Base-by-base conservation (phyloP, 2,113 vertebrate species). In the Calonectris borealis region DNA sequence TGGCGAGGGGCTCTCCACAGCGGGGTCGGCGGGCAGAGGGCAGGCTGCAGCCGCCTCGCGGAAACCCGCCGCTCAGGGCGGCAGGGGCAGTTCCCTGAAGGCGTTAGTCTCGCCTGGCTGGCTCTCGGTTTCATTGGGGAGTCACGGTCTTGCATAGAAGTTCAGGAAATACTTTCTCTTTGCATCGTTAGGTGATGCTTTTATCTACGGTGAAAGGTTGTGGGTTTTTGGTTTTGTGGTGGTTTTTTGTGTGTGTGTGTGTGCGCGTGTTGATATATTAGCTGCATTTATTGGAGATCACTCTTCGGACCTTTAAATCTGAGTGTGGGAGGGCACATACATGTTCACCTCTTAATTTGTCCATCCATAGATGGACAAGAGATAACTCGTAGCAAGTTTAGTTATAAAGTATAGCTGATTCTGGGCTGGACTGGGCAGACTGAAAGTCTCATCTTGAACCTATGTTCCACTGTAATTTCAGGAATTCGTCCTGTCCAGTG, bases 221-320 rank as follows among this genome's bases (percentile, higher is more conserved):
- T 13, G 27, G 29, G 16, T 2, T 49, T 11, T 17, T 15, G 22
- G 12, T 10, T 26, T 25, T 21, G 25, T 40, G 40, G 40, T 40
- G 40, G 40, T 16, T 10, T 42, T 42, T 42, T 42, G 15, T 42
- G 13, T 42, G 14, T 42, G 42, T 42, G 42, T 10, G 1, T 10
- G 1, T 46, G 0, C 32, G 2, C 15, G 34, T 29, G 4, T 32
- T 31, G 34, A 0, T 29, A 0, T 10, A 4, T 40, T 49, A 27
- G 18, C 5, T 55, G 46, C 17, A 3, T 17, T 79, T 26, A 25
- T 15, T 57, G 20, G 6, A 0, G 38, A 3, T 72, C 40, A 5
- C 7, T 40, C 7, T 55, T 48, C 2, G 2, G 54, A 8, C 7
- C 19, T 48, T 82, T 70, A 40, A 49, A 19, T 70, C 26, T 12